Evolutionary conservation across 2,797 vertebrate genomes (phyloP).

Genomic region (Rhadinocentrus ornatus): DNA sequence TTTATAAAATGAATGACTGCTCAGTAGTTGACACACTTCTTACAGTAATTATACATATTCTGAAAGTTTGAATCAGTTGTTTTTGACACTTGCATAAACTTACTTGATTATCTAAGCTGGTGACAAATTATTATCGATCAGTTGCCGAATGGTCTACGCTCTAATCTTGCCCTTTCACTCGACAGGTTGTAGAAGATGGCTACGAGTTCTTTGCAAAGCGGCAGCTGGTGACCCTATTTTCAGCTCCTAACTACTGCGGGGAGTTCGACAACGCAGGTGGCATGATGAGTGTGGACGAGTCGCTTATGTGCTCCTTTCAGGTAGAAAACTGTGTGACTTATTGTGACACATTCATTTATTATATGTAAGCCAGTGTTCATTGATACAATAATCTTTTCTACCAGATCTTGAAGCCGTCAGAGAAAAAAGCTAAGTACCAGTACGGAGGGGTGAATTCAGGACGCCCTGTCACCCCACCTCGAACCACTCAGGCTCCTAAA

Average conservation of each 20-base stretch:
- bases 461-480: slow-evolving; percentile 92
- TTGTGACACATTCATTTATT: background rate
- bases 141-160: background rate
- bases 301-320: slow-evolving; percentile 97
- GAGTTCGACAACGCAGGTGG: slow-evolving; percentile 96
- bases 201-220: slow-evolving; percentile 96
- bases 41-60: background rate
- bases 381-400: background rate
- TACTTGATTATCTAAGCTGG: background rate
- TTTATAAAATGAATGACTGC: no score
- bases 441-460: slow-evolving; percentile 93
- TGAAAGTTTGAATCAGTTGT: background rate
- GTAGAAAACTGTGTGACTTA: slow-evolving; percentile 62
- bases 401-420: slow-evolving; percentile 93
- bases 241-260: slow-evolving; percentile 93
- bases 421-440: slow-evolving; percentile 97
- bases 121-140: background rate
- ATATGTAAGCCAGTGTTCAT: background rate
- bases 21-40: no score
- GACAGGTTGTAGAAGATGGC: slow-evolving; percentile 93
- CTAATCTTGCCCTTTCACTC: background rate
- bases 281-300: slow-evolving; percentile 98
- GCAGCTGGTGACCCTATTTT: slow-evolving; percentile 94
- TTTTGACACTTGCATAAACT: background rate
- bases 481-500: slow-evolving; percentile 92